Base-by-base conservation (phyloP, 2,888 invertebrate genomes). In the Agrilus cyanescens region DNA sequence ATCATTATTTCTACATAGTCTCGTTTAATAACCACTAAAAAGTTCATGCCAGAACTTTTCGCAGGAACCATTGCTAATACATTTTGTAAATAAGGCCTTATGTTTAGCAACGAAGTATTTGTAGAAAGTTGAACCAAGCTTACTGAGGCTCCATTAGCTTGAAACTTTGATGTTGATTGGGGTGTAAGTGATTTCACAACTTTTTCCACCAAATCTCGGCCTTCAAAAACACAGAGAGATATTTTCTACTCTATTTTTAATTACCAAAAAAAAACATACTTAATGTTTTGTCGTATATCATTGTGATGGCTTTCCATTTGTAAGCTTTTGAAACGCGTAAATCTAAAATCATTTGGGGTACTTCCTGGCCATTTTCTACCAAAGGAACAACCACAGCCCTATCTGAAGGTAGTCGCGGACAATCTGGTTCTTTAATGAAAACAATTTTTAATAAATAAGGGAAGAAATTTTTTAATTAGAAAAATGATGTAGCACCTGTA, bases 341-440 rank as follows among this genome's bases (percentile, higher is more conserved):
- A 61, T 90, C 89, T 2, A 87, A 67, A 6, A 88, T 62, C 13
- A 89, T 62, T 63, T 89, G 89, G 0, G 88, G 77, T 46, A 88
- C 61, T 62, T 88, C 88, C 46, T 82, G 74, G 0, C 85, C 83
- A 32, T 71, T 67, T 1, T 71, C 69, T n/a, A 82, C 67, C 41
- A 81, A 67, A 0, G 88, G 86, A 41, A 77, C 75, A 38, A 83
- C 85, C 29, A 88, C 69, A 0, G 85, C 85, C 13, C 76, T 70
- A 25, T 72, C 65, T 0, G 68, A 54, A 0, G 86, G 84, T 37
- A 89, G 62, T 32, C 89, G 72, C 0, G 86, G 82, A 59, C 89
- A 89, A 56, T 87, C 83, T 1, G 79, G 71, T 58, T 85, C 87
- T 74, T 50, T 44, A 57, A 31, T 40, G 34, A 34, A 13, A 37